Evolutionary conservation across 2,797 vertebrate species (phyloP).

Genomic region (Lycodopsis pacificus): DNA sequence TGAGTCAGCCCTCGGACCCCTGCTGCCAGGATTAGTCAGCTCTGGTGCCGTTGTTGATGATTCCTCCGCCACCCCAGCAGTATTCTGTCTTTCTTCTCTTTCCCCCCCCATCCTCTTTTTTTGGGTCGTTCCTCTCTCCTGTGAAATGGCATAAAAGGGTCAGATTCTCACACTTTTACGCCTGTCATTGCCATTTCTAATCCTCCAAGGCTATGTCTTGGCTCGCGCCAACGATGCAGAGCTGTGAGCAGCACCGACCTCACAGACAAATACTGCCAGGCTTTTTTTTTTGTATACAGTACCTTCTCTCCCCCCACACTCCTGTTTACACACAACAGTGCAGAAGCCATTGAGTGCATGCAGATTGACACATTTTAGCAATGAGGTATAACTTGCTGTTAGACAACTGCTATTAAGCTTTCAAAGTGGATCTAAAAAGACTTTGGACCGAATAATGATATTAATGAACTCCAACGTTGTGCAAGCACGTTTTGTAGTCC

Average conservation of each 20-base stretch:
- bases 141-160: slow-evolving; percentile 66
- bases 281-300: slow-evolving; percentile 23
- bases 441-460: slow-evolving; percentile 35
- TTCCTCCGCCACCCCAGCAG: slow-evolving; percentile 27
- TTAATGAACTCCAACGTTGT: slow-evolving; percentile 44
- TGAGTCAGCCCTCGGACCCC: slow-evolving; percentile 55
- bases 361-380: slow-evolving; percentile 34
- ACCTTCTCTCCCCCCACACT: slow-evolving; percentile 1
- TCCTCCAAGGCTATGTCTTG: slow-evolving; percentile 58
- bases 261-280: slow-evolving; percentile 47
- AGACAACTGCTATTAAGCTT: slow-evolving; percentile 43
- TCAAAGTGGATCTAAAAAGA: slow-evolving; percentile 35
- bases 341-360: slow-evolving; percentile 29
- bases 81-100: slow-evolving; percentile 18
- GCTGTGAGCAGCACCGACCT: slow-evolving; percentile 44
- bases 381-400: slow-evolving; percentile 21
- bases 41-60: slow-evolving; percentile 43
- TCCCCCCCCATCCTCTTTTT: slow-evolving; percentile 26
- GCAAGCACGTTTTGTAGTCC: slow-evolving; percentile 16
- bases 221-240: slow-evolving; percentile 49
- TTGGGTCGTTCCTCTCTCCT: slow-evolving; percentile 39
- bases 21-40: slow-evolving; percentile 66
- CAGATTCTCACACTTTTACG: slow-evolving; percentile 59
- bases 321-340: background rate
- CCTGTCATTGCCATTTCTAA: slow-evolving; percentile 72